Conservation (phyloP, 2,113 vertebrate genomes). For the Protobothrops flavoviridis region DNA sequence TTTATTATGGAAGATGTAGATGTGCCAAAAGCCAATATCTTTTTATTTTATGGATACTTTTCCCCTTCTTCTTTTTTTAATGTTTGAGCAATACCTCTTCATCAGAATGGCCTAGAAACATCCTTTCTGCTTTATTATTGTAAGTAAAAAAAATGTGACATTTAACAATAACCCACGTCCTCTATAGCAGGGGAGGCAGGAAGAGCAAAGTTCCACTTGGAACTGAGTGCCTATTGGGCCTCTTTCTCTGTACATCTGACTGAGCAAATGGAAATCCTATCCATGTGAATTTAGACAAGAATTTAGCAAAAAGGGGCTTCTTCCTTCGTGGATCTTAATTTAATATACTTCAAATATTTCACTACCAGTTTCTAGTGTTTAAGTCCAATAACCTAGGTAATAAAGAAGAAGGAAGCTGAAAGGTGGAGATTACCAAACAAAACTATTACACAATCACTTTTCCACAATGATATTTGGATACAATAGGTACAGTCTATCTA, state of each 20-base stretch:
- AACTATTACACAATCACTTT: not conserved
- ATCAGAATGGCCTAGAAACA: not conserved
- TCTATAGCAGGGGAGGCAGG: not conserved
- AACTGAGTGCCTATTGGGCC: not conserved
- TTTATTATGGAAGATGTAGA: constrained; percentile 48
- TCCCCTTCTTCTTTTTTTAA: not conserved
- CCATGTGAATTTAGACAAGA: not conserved
- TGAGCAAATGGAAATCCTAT: not conserved
- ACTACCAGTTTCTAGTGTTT: not conserved
- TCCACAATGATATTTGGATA: not conserved
- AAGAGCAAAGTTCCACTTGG: not conserved
- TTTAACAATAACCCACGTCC: not conserved
- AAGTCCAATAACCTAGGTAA: not conserved
- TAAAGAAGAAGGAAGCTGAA: not conserved
- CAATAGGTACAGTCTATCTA: not conserved
- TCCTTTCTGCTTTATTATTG: not conserved
- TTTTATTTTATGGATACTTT: constrained; percentile 4
- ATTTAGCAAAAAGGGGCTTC: not conserved
- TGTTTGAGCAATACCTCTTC: not conserved
- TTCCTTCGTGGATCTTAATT: not conserved
- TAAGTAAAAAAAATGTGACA: not conserved
- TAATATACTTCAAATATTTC: not conserved
- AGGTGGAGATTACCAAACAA: too few species aligned
- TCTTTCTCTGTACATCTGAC: not conserved
- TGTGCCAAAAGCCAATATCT: constrained; percentile 23